A percentile compares a stretch with the other conserved stretches of the same genome.
These are phyloP conservation scores for Erethizon dorsatum DNA, from an alignment of 2,797 vertebrate genomes.

Conservation along the genomic window DNA sequence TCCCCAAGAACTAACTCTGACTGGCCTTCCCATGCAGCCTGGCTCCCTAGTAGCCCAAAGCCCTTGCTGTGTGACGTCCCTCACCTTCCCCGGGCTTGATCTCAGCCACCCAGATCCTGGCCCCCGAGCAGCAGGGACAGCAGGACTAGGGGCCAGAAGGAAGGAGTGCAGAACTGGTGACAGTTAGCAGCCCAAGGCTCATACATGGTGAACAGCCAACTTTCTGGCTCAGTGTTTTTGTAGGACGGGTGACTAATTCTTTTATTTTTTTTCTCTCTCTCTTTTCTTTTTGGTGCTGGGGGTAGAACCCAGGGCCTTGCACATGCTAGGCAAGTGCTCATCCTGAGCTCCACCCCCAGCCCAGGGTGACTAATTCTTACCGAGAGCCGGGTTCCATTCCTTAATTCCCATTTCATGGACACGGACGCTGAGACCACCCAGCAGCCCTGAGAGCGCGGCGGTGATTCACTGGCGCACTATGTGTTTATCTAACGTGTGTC, in stretches of 20 bases:
- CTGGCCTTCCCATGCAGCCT: no score
- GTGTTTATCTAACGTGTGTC: background rate
- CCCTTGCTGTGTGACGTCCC: background rate
- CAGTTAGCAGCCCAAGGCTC: background rate
- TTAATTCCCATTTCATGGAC: conserved; percentile 19
- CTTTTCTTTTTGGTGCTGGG: background rate
- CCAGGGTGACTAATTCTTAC: background rate
- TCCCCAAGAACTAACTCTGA: background rate
- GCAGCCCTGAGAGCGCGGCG: background rate
- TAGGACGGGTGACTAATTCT: background rate
- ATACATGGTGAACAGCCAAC: background rate
- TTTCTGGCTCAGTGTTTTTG: conserved; percentile 8
- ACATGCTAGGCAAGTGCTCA: background rate
- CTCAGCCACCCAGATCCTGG: background rate
- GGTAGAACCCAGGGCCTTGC: background rate
- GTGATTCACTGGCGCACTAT: background rate
- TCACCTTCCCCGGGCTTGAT: background rate
- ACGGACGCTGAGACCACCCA: background rate
- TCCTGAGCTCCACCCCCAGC: background rate
- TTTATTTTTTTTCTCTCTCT: no score
- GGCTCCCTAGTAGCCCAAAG: background rate
- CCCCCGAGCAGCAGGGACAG: background rate
- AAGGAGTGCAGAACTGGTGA: background rate
- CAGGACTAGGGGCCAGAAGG: background rate
- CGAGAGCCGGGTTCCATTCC: background rate